Evolutionary conservation across 2,797 vertebrate species (phyloP), one percentile per base, ranked within the genome.

Genomic region (Avahi laniger): DNA sequence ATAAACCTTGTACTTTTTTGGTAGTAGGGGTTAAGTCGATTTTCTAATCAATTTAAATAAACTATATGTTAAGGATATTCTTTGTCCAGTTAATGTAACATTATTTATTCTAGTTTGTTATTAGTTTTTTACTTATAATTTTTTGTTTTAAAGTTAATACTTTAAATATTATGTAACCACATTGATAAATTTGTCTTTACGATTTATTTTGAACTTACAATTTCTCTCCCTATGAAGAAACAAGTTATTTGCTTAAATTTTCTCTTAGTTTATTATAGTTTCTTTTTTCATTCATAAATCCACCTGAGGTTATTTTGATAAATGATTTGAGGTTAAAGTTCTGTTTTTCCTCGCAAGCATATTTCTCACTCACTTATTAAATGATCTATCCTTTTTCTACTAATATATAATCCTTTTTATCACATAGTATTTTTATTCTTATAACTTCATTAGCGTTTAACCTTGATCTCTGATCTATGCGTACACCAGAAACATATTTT

Each of bases 301-400:
- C 38, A 93, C 28, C 78, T 79, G 41, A 33, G 14, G 65, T 59
- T 81, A 69, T 83, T 83, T 89, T 86, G 48, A 90, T 95, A 82
- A 83, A 90, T 70, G 46, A 88, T 76, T 4, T 69, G 33, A 90
- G 33, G 63, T 61, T 94, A 88, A 91, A 41, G 26, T 83, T 89
- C 48, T 90, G 7, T 59, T 92, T 89, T 88, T 79, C 52, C 61
- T 65, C 57, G 38, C 76, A 92, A 82, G 43, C 4, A 69, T 63
- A 87, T 59, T 91, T 95, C 65, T 93, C 48, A 93, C 87, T 65
- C 87, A 57, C 14, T 81, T 75, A 67, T 88, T 94, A 94, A 81
- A 91, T 70, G 59, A 61, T 35, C 59, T 72, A 30, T 50, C 30
- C 5, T 81, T 72, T 94, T 79, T 80, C 33, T 38, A 78, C 2